These are phyloP conservation scores for Neodiprion lecontei DNA, from an alignment of 1,140 invertebrate species.

Conservation along the genomic window DNA sequence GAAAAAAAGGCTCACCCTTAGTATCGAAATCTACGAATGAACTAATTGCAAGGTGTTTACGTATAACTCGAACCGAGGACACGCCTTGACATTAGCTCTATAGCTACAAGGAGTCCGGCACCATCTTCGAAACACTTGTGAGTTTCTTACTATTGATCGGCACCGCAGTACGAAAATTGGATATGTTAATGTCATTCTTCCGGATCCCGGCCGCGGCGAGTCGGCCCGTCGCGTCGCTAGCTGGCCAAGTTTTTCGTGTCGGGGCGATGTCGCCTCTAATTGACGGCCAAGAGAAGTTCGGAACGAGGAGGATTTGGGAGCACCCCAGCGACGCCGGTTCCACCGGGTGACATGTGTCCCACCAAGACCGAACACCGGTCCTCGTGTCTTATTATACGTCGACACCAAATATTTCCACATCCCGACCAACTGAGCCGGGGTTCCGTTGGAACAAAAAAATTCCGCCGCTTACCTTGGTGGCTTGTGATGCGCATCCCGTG, in stretches of 20 bases:
- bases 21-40: too few species aligned
- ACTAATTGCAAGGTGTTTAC: too few species aligned
- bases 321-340: conserved; percentile 24
- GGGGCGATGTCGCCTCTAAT: conserved; percentile 51
- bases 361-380: conserved; percentile 46
- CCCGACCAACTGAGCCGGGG: not conserved
- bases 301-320: conserved; percentile 21
- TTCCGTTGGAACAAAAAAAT: too few species aligned
- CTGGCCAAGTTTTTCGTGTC: conserved; percentile 46
- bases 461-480: too few species aligned
- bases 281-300: conserved; percentile 39
- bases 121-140: not conserved
- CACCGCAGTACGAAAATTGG: conserved; percentile 19
- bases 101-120: too few species aligned
- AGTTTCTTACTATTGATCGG: not conserved
- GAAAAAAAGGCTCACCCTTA: too few species aligned
- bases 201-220: conserved; percentile 41
- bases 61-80: too few species aligned
- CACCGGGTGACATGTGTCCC: conserved; percentile 45
- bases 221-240: conserved; percentile 20
- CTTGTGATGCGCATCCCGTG: too few species aligned
- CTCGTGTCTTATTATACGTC: conserved; percentile 46
- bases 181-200: conserved; percentile 56
- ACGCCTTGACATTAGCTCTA: too few species aligned
- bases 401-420: conserved; percentile 7